Base-by-base conservation (phyloP, 1,140 invertebrate genomes). In the Ceratitis capitata region DNA sequence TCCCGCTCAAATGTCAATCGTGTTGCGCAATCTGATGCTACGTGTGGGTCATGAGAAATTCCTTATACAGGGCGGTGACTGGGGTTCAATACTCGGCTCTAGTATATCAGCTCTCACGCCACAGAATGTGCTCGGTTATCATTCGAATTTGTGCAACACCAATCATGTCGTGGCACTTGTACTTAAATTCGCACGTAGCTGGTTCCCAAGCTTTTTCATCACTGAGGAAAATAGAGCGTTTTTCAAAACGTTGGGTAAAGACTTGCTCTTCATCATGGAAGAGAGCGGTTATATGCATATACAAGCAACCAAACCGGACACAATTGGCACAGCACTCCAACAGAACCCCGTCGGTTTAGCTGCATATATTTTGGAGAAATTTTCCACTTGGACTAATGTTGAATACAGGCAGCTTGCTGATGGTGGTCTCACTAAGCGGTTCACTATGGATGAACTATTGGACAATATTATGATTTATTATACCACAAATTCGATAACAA, bases 381-480 rank as follows among this genome's bases (percentile, higher is more conserved):
- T 98, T 89, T 96, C 95, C 10, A 92, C 95, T 0, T 96, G 95
- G 94, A 97, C 96, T 1, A 95, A 97, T 89, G 85, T 88, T 0
- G 91, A 93, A 1, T 94, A 94, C 86, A 92, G 91, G 85, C 83
- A 92, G 1, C 89, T 93, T 26, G 88, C 92, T 0, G 96, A 98
- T 91, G 97, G 97, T 23, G 96, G 96, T 1, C 88, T 98, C 0
- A 93, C 93, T 0, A 92, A 93, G 69, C 93, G 93, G 84, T 96
- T 92, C 88, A 94, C 93, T 0, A 91, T 95, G 74, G 96, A 97
- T 82, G 95, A 97, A 87, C 91, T 98, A 4, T 92, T 98, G 4
- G 97, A 98, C 86, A 97, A 98, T 89, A 89, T 98, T 0, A 98
- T 98, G 96, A 91, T 98, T 42, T 98, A 98, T 91, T 98, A 97